Evolutionary conservation across 2,113 vertebrate species (phyloP).

Genomic region (Archilochus colubris): DNA sequence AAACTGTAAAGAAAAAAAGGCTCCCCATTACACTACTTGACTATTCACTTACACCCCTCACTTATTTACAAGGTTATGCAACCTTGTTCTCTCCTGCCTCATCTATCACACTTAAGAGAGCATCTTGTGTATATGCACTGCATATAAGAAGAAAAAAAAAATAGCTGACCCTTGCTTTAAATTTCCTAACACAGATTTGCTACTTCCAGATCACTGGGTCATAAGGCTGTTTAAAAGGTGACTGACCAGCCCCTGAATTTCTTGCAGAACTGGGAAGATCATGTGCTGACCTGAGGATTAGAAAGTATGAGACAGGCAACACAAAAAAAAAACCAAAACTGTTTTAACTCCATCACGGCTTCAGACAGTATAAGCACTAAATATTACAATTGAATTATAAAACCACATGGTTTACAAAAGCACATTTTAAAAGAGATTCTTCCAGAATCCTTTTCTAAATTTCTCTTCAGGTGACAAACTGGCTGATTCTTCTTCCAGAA

Average conservation of each 20-base stretch:
- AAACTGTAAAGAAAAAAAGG: neutral
- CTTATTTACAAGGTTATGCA: neutral
- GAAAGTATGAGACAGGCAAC: neutral
- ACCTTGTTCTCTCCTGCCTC: neutral
- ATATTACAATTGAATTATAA: neutral
- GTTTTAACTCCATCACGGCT: neutral
- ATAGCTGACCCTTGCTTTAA: constrained; percentile 30
- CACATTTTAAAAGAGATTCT: neutral
- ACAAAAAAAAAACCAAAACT: neutral
- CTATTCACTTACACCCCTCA: neutral
- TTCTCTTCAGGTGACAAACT: neutral
- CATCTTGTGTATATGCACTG: neutral
- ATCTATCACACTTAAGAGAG: constrained; percentile 7
- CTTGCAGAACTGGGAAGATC: neutral
- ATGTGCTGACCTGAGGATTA: no score
- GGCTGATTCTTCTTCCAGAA: neutral
- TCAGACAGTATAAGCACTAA: neutral
- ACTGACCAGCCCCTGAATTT: constrained; percentile 6
- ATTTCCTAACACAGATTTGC: neutral
- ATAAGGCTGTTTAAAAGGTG: constrained; percentile 21
- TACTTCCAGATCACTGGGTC: constrained; percentile 38
- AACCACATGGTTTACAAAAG: neutral
- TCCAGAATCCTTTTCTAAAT: neutral
- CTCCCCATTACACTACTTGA: accelerated
- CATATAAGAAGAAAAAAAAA: neutral